These are phyloP conservation scores for Eupithecia pulchellata DNA, from an alignment of 2,888 invertebrate genomes.

Conservation along the genomic window DNA sequence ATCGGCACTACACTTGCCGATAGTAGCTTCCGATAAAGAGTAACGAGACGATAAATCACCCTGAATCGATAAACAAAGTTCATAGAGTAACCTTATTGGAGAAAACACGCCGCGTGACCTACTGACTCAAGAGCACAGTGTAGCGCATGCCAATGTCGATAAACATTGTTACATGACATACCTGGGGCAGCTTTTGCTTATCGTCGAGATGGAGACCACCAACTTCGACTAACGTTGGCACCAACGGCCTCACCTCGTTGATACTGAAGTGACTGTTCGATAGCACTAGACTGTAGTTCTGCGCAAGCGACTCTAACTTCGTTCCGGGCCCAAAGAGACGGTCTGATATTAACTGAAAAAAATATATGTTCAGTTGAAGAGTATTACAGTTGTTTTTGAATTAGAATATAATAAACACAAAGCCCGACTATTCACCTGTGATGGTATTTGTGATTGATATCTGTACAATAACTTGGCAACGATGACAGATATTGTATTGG, in stretches of 20 bases:
- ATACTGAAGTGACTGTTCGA: slow-evolving; percentile 85
- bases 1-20: slow-evolving; percentile 3
- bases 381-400: no score
- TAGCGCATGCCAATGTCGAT: slow-evolving; percentile 40
- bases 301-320: slow-evolving; percentile 72
- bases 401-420: slow-evolving; percentile 32
- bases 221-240: slow-evolving; percentile 84
- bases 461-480: slow-evolving; percentile 73
- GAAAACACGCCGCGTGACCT: slow-evolving; percentile 49
- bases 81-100: slow-evolving; percentile 13
- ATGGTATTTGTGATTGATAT: slow-evolving; percentile 74
- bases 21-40: slow-evolving; percentile 13
- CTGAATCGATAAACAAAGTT: slow-evolving; percentile 9
- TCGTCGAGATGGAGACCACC: slow-evolving; percentile 84
- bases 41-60: slow-evolving; percentile 25
- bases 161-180: slow-evolving; percentile 48
- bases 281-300: slow-evolving; percentile 82
- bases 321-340: slow-evolving; percentile 80
- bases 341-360: slow-evolving; percentile 73
- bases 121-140: slow-evolving; percentile 52
- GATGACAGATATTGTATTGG: slow-evolving; percentile 74
- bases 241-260: slow-evolving; percentile 82
- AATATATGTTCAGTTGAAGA: background rate
- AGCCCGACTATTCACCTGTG: slow-evolving; percentile 64
- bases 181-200: slow-evolving; percentile 71